Evolutionary conservation across 2,797 vertebrate species (phyloP).

Genomic region (Mus minutoides): DNA sequence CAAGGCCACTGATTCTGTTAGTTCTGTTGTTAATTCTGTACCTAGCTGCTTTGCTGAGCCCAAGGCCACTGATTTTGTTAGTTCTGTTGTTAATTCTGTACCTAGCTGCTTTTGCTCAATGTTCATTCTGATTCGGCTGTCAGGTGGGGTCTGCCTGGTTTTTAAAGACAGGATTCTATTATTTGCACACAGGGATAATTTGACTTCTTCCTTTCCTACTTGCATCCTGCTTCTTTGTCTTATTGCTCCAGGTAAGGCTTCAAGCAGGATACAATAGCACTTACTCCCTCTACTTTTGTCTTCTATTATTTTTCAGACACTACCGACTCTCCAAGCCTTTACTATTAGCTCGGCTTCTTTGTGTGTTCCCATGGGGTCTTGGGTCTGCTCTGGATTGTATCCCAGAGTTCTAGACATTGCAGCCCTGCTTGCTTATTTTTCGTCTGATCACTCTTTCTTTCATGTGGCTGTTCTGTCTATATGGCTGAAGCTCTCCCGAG

Average conservation of each 20-base stretch:
- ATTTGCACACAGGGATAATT: neutral
- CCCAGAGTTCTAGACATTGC: neutral
- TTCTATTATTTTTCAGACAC: neutral
- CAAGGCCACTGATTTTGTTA: neutral
- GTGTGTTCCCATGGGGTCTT: neutral
- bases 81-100: neutral
- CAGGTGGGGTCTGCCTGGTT: neutral
- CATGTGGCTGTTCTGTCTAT: neutral
- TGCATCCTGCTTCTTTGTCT: neutral
- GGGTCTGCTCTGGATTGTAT: neutral
- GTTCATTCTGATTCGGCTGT: neutral
- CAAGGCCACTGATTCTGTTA: neutral
- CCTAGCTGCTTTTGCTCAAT: neutral
- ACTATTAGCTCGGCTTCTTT: neutral
- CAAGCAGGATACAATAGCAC: neutral
- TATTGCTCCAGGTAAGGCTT: neutral
- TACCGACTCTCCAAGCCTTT: neutral
- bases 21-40: neutral
- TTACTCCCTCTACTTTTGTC: neutral
- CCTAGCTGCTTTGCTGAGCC: neutral
- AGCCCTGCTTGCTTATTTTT: neutral
- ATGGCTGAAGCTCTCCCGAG: neutral
- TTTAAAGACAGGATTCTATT: neutral
- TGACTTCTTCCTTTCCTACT: neutral
- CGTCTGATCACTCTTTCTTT: neutral